Conservation (phyloP, 2,797 vertebrate genomes). For the Iguana delicatissima region DNA sequence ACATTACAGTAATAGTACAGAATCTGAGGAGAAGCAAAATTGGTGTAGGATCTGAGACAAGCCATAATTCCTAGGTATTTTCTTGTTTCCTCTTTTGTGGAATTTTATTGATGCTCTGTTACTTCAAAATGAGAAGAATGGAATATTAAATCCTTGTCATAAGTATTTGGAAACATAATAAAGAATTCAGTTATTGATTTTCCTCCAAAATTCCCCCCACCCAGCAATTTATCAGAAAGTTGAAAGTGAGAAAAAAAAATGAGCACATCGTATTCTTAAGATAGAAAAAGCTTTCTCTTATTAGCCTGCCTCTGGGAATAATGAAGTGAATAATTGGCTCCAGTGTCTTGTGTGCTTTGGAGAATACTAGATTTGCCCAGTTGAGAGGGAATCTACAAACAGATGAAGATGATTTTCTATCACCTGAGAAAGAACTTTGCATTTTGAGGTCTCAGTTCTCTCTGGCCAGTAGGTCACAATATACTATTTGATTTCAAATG, state of each 20-base stretch:
- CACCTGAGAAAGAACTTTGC: background rate
- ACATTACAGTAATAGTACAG: background rate
- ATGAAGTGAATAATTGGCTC: slow-evolving; percentile 27
- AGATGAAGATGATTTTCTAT: background rate
- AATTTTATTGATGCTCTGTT: background rate
- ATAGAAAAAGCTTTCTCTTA: background rate
- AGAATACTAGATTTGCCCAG: background rate
- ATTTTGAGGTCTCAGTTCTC: background rate
- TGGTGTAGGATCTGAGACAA: background rate
- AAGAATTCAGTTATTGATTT: background rate
- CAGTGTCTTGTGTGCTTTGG: slow-evolving; percentile 27
- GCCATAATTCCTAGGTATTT: background rate
- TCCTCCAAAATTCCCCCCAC: background rate
- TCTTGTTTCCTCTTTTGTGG: background rate
- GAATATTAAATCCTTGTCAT: background rate
- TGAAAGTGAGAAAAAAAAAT: background rate
- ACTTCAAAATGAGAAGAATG: background rate
- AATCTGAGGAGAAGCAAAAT: too few relatives aligned
- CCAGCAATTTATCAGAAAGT: background rate
- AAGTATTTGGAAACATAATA: background rate
- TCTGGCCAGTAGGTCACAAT: background rate
- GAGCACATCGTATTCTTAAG: background rate
- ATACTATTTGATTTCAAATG: background rate
- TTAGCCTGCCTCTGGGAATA: background rate
- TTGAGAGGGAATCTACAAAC: background rate